phyloP scores from a whole-genome alignment of 2,797 vertebrate species.

The Poeciliopsis turneri region DNA sequence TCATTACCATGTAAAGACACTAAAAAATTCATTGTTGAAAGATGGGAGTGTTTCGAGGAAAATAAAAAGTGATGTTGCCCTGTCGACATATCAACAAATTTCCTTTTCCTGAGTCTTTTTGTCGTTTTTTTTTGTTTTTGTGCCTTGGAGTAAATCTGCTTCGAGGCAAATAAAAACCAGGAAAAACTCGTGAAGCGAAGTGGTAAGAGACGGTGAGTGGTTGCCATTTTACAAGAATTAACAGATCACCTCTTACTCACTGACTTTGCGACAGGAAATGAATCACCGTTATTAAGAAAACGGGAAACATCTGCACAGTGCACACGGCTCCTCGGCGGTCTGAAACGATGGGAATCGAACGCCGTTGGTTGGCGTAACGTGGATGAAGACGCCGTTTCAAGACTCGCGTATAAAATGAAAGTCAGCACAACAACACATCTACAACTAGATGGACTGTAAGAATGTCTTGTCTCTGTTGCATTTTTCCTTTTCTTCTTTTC shows the following conservation, averaged over 20 bases:
- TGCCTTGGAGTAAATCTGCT: not conserved
- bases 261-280: constrained; percentile 20
- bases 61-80: constrained; percentile 78
- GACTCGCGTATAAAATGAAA: not conserved
- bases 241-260: constrained; percentile 18
- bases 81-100: constrained; percentile 58
- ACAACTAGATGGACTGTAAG: not conserved
- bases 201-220: constrained; percentile 10
- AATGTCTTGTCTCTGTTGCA: not conserved
- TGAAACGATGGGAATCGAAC: not conserved
- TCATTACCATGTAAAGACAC: constrained; percentile 78
- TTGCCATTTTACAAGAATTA: constrained; percentile 24
- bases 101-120: constrained; percentile 18
- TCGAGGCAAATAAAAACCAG: too few relatives aligned
- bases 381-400: not conserved
- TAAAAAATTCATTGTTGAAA: constrained; percentile 75
- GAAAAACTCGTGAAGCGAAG: not conserved
- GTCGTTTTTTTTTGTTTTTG: not conserved
- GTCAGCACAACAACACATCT: not conserved
- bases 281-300: not conserved
- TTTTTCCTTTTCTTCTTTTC: not conserved
- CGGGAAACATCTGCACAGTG: not conserved
- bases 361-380: not conserved
- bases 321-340: not conserved
- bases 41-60: constrained; percentile 78